Evolutionary conservation across 2,888 invertebrate genomes (phyloP), one percentile per base, ranked within the genome.

Genomic region (Drosophila parthenogenetica): DNA sequence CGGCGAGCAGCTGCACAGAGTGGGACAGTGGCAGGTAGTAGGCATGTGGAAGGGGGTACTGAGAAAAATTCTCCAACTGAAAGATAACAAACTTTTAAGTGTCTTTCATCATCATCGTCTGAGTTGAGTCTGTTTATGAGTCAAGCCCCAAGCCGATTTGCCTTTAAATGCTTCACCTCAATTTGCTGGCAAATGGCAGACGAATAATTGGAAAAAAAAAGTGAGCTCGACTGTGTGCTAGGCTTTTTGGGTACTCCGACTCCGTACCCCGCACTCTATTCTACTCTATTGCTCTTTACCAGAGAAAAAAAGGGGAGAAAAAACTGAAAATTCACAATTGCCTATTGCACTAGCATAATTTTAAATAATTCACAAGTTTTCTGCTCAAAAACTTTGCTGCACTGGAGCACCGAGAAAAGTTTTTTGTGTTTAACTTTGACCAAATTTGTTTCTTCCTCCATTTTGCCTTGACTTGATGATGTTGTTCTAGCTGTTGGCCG

Each of bases 331-430:
- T n/a, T n/a, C 4, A 13, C 60, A 46, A 58, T 51, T 62, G 64
- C 67, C 66, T 45, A 66, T 55, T 62, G 55, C 39, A 55, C 66
- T 45, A 50, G 72, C 73, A 77, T 73, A 60, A 79, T 77, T 79
- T 80, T 69, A 77, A 83, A 82, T 82, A 76, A 82, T 79, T 82
- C 77, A 69, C 50, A 76, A 79, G 68, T 70, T 82, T 72, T 73
- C 54, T 53, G 60, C 65, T 65, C 54, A 42, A 39, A 65, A 75
- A 79, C 64, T 68, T 81, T 79, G 5, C 59, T 64, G 59, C 32
- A 42, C 45, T 42, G 59, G 32, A 17, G 43, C 58, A 37, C 51
- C 50, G n/a, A 25, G 43, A 11, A 75, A 73, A 76, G 54, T 59
- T 29, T 32, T 59, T 22, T 39, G 25, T 69, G 37, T 76, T 79